Conservation (phyloP, 2,113 vertebrate species). For the Gobio gobio region DNA sequence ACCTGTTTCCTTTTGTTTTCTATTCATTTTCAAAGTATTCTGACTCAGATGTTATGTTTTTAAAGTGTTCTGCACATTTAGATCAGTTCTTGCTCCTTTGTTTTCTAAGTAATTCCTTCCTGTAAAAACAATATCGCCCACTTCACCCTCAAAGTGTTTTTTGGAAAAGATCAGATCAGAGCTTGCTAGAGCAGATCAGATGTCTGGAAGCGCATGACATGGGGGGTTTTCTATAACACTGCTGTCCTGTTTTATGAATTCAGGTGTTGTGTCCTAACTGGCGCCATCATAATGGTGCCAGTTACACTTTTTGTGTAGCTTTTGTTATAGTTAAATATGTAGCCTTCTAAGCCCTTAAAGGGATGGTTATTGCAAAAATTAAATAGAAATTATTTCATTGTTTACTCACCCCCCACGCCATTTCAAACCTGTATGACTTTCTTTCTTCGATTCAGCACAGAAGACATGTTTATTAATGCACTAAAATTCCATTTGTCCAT, state of each 20-base stretch:
- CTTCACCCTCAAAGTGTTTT: background rate
- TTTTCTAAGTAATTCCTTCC: constrained; percentile 21
- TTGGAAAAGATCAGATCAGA: background rate
- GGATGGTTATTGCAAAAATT: background rate
- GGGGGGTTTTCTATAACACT: background rate
- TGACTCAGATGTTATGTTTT: constrained; percentile 21
- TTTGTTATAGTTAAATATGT: constrained; percentile 62
- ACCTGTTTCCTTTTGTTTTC: constrained; percentile 49
- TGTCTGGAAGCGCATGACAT: background rate
- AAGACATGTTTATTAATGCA: background rate
- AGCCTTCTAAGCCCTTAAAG: background rate
- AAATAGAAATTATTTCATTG: background rate
- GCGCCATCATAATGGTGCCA: constrained; percentile 48
- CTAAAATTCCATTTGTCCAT: background rate
- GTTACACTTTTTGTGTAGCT: constrained; percentile 66
- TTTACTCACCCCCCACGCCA: background rate
- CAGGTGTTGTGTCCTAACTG: constrained; percentile 51
- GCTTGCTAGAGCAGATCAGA: constrained; percentile 18
- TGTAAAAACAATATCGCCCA: constrained; percentile 18
- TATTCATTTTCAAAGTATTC: constrained; percentile 48
- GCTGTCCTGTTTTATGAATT: constrained; percentile 49
- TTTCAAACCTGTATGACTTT: background rate
- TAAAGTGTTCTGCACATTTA: background rate
- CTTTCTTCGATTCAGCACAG: constrained; percentile 36
- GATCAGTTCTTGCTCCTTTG: background rate